Conservation (phyloP, 2,797 vertebrate species). For the Catamblyrhynchus diadema region DNA sequence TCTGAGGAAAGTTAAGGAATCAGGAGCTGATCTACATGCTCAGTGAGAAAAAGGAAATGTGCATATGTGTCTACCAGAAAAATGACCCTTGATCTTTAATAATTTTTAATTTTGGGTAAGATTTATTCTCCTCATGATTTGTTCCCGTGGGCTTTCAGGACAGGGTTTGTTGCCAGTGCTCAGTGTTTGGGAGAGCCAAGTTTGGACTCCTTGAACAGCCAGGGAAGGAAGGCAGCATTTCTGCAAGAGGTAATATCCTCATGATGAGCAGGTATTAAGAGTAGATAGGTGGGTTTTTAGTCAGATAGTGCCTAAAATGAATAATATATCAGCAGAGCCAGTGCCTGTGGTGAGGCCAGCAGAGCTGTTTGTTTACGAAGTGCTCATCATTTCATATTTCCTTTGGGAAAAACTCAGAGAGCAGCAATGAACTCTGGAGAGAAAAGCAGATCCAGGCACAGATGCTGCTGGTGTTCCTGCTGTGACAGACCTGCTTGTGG, state of each 20-base stretch:
- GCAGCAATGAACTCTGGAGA: not conserved
- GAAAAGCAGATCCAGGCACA: not conserved
- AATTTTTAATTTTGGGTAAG: not conserved
- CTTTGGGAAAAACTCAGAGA: not conserved
- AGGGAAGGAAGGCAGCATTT: not conserved
- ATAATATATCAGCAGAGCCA: not conserved
- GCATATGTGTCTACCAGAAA: not conserved
- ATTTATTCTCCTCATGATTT: not conserved
- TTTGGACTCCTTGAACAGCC: not conserved
- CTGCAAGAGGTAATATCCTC: not conserved
- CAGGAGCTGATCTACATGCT: not conserved
- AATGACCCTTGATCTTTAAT: not conserved
- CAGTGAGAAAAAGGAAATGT: not conserved
- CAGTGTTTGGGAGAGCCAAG: not conserved
- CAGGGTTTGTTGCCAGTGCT: not conserved
- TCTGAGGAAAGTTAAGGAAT: not conserved
- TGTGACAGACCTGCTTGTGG: not conserved
- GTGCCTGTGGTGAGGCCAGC: not conserved
- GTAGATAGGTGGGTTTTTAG: not conserved
- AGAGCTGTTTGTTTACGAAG: slow-evolving; percentile 10
- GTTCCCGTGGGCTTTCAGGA: not conserved
- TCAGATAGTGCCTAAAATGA: slow-evolving; percentile 11
- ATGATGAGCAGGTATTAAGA: not conserved
- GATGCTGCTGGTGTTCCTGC: not conserved
- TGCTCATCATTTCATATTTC: not conserved